Evolutionary conservation across 1,140 invertebrate species (phyloP), one percentile per base, ranked within the genome.

Genomic region (Drosophila tropicalis): DNA sequence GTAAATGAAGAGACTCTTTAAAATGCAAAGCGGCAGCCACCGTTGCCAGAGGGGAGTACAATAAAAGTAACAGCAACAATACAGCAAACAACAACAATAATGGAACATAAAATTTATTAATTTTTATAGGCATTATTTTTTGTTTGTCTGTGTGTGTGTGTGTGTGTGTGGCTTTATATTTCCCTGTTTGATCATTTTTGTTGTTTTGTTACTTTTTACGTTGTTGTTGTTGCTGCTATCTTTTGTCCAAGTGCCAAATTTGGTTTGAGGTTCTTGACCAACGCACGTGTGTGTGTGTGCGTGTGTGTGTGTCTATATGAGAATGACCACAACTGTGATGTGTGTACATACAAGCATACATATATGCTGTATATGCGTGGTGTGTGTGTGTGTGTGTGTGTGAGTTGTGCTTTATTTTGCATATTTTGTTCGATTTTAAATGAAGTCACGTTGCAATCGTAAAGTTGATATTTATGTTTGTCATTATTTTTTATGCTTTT

Each of bases 381-480:
- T 44, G 66, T 71, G 57, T 25, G 25, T 25, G 25, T 25, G 5
- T 29, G 22, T 25, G 22, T 25, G 12, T 29, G 17, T 67, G 41
- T 7, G 22, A 34, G 64, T 56, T 44, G 66, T 71, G 57, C 64
- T 77, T 89, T 83, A 83, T 84, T 87, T 84, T 89, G 84, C 84
- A 89, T 89, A 87, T 87, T 87, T 87, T 87, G 84, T 87, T 87
- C 39, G 40, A 44, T 32, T 62, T 44, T 62, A 62, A 41, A 62
- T 62, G 60, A 44, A 87, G 84, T 87, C 84, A 87, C 84, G 84
- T 87, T 87, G 84, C 84, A 87, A 86, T 87, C 84, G 84, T 87
- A 89, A 87, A 87, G 73, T 75, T 78, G 81, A 89, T 87, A 87
- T 87, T 87, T 87, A 87, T 89, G 84, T 84, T 89, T 87, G 76